Conservation (phyloP, 2,888 invertebrate species). For the Quadriops clusia region DNA sequence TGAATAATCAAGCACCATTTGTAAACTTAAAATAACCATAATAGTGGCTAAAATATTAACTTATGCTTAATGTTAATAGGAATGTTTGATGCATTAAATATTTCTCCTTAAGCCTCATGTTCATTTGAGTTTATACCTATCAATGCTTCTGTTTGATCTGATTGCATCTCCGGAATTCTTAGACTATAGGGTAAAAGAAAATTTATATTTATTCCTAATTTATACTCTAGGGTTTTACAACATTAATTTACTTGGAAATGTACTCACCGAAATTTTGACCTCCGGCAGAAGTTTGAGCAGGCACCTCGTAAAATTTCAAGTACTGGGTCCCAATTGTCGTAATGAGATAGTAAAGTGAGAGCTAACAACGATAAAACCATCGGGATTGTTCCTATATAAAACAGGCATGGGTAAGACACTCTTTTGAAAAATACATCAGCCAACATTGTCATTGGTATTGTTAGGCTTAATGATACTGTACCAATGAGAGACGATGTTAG, state of each 20-base stretch:
- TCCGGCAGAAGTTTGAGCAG: slow-evolving; percentile 38
- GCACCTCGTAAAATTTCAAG: slow-evolving; percentile 43
- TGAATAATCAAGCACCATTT: too few relatives aligned
- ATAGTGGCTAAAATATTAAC: too few relatives aligned
- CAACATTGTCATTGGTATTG: slow-evolving; percentile 80
- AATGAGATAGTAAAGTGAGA: slow-evolving; percentile 57
- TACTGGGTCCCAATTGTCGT: slow-evolving; percentile 74
- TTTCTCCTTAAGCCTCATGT: slow-evolving; percentile 43
- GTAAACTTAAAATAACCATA: too few relatives aligned
- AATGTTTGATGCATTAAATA: too few relatives aligned
- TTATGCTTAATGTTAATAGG: too few relatives aligned
- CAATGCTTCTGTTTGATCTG: slow-evolving; percentile 57
- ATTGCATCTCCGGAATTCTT: slow-evolving; percentile 50
- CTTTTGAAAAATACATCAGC: slow-evolving; percentile 66
- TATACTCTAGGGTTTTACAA: too few relatives aligned
- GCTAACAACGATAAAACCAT: slow-evolving; percentile 65
- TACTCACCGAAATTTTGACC: slow-evolving; percentile 41
- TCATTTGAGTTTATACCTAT: slow-evolving; percentile 48
- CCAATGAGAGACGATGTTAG: slow-evolving; percentile 85
- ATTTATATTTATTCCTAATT: slow-evolving; percentile 4
- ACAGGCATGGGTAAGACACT: slow-evolving; percentile 54
- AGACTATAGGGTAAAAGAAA: slow-evolving; percentile 23
- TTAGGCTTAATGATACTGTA: slow-evolving; percentile 72
- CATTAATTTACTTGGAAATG: too few relatives aligned
- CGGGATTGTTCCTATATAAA: slow-evolving; percentile 68